Conservation (phyloP, 2,113 vertebrate genomes). For the Colistium nudipinnis region DNA sequence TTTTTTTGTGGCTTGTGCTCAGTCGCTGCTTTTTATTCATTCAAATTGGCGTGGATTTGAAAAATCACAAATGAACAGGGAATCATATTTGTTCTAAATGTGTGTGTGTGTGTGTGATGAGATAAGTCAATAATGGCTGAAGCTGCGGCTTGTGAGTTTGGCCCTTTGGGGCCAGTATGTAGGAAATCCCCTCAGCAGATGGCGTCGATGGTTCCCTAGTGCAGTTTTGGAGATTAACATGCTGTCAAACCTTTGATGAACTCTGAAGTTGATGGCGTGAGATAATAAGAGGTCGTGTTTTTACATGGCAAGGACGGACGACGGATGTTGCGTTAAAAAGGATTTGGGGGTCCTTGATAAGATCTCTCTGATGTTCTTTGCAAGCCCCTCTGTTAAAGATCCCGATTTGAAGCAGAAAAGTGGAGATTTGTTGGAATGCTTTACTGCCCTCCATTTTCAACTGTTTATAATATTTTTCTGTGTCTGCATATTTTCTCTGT, state of each 20-base stretch:
- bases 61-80: too few relatives aligned
- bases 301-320: background rate
- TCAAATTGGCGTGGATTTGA: too few relatives aligned
- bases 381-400: constrained; percentile 92
- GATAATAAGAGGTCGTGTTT: background rate
- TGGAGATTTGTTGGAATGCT: constrained; percentile 99
- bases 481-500: constrained; percentile 99
- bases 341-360: background rate
- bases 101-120: background rate
- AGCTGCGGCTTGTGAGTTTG: too few relatives aligned
- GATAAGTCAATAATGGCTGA: background rate
- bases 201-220: background rate
- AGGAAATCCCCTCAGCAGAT: constrained; percentile 3
- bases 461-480: constrained; percentile 99
- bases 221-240: background rate
- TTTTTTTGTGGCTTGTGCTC: too few relatives aligned
- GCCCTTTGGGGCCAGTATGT: background rate
- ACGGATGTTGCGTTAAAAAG: background rate
- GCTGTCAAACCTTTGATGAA: background rate
- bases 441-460: constrained; percentile 99
- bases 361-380: constrained; percentile 81
- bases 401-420: constrained; percentile 94
- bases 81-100: background rate
- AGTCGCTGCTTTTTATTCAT: too few relatives aligned
- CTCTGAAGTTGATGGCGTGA: background rate